phyloP scores from a whole-genome alignment of 2,888 invertebrate species.

The Frankliniella fusca region DNA sequence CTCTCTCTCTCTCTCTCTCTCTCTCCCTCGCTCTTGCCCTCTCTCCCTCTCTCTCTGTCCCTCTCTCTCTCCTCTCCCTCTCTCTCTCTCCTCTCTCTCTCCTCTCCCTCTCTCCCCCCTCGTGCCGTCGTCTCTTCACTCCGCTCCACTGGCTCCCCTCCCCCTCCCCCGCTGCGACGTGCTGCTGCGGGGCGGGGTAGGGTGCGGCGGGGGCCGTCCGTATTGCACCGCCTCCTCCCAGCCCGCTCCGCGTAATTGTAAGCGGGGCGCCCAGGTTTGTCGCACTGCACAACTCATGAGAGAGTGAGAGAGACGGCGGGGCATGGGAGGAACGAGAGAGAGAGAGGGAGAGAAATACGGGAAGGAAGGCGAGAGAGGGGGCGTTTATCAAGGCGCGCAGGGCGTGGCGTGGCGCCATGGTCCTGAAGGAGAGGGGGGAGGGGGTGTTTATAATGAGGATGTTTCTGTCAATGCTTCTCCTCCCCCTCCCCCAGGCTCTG shows the following conservation, averaged over 20 bases:
- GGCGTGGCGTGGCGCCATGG: too few relatives aligned
- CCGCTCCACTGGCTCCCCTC: not conserved
- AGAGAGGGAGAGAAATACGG: too few relatives aligned
- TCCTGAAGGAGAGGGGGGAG: not conserved
- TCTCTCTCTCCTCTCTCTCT: too few relatives aligned
- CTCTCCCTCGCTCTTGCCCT: not conserved
- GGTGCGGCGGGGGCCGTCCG: not conserved
- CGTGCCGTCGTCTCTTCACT: not conserved
- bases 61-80: too few relatives aligned
- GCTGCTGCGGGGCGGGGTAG: not conserved
- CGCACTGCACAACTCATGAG: too few relatives aligned
- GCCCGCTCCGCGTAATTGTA: not conserved
- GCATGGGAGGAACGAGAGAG: too few relatives aligned
- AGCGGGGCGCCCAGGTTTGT: too few relatives aligned
- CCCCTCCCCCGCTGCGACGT: conserved; percentile 33
- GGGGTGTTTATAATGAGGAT: not conserved
- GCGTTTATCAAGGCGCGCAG: too few relatives aligned
- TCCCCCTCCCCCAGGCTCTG: not conserved
- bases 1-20: too few relatives aligned
- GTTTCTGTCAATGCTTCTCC: not conserved
- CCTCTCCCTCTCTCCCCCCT: not conserved
- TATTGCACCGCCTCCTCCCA: not conserved
- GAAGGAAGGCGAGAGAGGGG: too few relatives aligned
- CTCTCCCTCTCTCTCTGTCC: too few relatives aligned
- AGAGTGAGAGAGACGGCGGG: too few relatives aligned